These are phyloP conservation scores for Silurus glanis DNA, from an alignment of 2,113 vertebrate genomes.

Conservation along the genomic window DNA sequence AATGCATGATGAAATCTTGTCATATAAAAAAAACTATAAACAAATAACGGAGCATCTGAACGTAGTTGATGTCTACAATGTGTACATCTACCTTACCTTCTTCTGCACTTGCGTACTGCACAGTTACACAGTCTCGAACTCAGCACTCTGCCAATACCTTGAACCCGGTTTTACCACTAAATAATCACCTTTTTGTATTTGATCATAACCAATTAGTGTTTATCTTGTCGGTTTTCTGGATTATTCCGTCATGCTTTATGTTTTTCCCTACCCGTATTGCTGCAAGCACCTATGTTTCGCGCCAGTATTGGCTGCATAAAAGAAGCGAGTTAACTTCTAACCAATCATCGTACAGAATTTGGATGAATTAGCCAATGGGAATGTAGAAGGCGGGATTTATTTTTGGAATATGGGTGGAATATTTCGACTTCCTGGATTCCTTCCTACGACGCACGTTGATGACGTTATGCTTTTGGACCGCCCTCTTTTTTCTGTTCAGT, in stretches of 20 bases:
- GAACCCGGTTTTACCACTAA: neutral
- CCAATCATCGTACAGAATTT: neutral
- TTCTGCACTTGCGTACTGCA: neutral
- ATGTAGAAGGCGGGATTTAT: neutral
- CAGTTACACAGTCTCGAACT: neutral
- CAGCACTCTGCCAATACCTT: neutral
- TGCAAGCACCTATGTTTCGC: neutral
- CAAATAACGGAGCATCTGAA: neutral
- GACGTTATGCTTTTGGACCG: conserved; percentile 9
- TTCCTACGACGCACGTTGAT: neutral
- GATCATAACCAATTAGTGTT: neutral
- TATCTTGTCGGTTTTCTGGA: conserved; percentile 34
- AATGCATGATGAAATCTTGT: neutral
- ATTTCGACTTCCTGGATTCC: conserved; percentile 6
- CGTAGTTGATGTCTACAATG: neutral
- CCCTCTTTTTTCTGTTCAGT: neutral
- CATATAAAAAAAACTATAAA: neutral
- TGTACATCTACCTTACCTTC: conserved; percentile 34
- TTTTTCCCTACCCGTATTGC: conserved; percentile 50
- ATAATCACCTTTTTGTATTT: neutral
- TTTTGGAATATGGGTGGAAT: conserved; percentile 6
- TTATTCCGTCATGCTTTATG: neutral
- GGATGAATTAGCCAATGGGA: neutral
- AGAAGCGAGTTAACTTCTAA: too few species aligned
- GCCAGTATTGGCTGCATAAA: neutral